A percentile compares a stretch with the other conserved stretches of the same genome.
Evolutionary conservation across 2,888 invertebrate species (phyloP).

Genomic region (Apamea monoglypha): DNA sequence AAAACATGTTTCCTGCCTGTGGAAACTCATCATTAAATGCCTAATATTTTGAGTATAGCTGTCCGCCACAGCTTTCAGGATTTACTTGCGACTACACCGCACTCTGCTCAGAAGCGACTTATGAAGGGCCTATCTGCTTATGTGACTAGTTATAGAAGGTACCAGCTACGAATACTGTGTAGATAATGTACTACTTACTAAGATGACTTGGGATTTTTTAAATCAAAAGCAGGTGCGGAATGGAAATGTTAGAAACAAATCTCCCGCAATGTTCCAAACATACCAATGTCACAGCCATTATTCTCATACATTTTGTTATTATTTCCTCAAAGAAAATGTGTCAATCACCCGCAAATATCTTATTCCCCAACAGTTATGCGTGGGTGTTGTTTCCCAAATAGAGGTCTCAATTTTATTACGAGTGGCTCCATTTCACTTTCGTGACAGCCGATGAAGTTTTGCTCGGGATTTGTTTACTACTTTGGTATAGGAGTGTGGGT

Average conservation of each 20-base stretch:
- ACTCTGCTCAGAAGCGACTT: no score
- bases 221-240: neutral
- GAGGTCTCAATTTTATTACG: conserved; percentile 46
- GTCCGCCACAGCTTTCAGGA: no score
- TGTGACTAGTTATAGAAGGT: neutral
- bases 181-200: neutral
- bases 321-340: conserved; percentile 33
- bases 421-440: conserved; percentile 60
- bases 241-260: neutral
- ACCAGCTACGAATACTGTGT: neutral
- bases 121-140: neutral
- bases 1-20: no score
- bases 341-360: conserved; percentile 49
- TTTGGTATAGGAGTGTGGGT: neutral
- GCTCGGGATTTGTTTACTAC: conserved; percentile 39
- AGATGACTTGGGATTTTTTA: neutral
- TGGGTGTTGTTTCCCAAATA: conserved; percentile 42
- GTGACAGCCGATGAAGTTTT: conserved; percentile 67
- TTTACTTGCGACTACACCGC: no score
- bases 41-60: no score
- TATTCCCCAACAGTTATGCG: conserved; percentile 19
- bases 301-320: conserved; percentile 30
- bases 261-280: neutral
- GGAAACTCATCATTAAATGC: no score
- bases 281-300: conserved; percentile 4